phyloP scores from a whole-genome alignment of 1,140 invertebrate species.

The Brachionus manjavacas region DNA sequence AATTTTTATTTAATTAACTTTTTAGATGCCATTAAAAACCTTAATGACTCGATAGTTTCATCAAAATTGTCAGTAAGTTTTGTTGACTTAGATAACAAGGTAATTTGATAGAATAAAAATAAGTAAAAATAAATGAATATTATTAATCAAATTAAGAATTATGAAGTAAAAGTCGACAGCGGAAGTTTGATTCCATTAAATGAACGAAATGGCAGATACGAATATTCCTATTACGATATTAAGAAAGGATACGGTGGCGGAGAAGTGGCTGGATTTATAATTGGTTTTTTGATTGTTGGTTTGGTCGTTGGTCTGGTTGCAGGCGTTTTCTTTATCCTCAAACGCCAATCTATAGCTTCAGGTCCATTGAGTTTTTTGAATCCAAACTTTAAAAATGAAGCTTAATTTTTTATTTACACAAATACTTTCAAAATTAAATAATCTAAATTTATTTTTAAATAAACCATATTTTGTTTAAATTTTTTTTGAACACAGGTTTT shows the following conservation, averaged over 20 bases:
- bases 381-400: slow-evolving; percentile 16
- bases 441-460: too few relatives aligned
- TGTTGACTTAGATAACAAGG: slow-evolving; percentile 4
- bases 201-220: slow-evolving; percentile 4
- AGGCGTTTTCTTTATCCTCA: background rate
- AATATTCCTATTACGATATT: slow-evolving; percentile 11
- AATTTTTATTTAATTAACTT: background rate
- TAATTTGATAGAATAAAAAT: background rate
- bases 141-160: background rate
- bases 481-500: too few relatives aligned
- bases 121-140: background rate
- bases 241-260: background rate
- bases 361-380: slow-evolving; percentile 37
- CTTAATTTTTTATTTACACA: background rate
- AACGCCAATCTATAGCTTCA: background rate
- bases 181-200: background rate
- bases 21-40: background rate
- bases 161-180: background rate
- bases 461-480: too few relatives aligned
- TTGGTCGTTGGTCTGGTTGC: background rate
- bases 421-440: background rate
- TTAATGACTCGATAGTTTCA: background rate
- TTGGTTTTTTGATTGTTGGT: slow-evolving; percentile 29
- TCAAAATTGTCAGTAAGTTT: background rate
- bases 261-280: background rate